These are phyloP conservation scores for Grammomys dolichurus DNA, from an alignment of 2,113 vertebrate species.

Conservation along the genomic window DNA sequence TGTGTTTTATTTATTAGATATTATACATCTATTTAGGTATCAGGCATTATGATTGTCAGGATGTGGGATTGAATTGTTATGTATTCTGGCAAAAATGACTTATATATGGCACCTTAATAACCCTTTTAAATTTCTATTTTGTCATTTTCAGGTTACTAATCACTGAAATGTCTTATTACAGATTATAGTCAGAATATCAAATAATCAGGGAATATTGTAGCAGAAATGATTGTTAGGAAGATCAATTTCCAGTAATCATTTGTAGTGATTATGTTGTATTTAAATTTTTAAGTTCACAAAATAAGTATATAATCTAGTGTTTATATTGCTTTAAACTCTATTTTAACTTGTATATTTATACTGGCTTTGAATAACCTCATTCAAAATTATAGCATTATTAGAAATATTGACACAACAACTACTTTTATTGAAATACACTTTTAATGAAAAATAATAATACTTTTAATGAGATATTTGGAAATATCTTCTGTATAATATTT, in stretches of 20 bases:
- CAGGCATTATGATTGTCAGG: not conserved
- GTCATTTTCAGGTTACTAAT: not conserved
- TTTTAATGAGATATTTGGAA: not conserved
- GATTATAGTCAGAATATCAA: not conserved
- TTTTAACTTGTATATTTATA: not conserved
- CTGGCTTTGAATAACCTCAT: not conserved
- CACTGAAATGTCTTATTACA: not conserved
- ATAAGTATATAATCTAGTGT: conserved; percentile 17
- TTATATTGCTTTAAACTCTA: not conserved
- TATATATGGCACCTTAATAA: not conserved
- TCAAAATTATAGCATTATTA: not conserved
- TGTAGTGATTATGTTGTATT: not conserved
- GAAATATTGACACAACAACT: not conserved
- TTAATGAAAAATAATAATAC: not conserved
- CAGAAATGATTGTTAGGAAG: not conserved
- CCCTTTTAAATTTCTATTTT: not conserved
- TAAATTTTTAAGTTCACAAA: not conserved
- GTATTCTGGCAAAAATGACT: not conserved
- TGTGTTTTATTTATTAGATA: too few relatives aligned
- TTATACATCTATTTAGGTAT: too few relatives aligned
- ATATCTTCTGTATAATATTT: not conserved
- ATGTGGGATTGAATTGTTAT: not conserved
- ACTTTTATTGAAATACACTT: not conserved
- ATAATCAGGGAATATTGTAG: not conserved
- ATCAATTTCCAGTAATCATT: not conserved